Percentiles rank a stretch among this genome's conserved stretches.
phyloP scores from a whole-genome alignment of 2,888 invertebrate genomes.

The Smittia sp. region DNA sequence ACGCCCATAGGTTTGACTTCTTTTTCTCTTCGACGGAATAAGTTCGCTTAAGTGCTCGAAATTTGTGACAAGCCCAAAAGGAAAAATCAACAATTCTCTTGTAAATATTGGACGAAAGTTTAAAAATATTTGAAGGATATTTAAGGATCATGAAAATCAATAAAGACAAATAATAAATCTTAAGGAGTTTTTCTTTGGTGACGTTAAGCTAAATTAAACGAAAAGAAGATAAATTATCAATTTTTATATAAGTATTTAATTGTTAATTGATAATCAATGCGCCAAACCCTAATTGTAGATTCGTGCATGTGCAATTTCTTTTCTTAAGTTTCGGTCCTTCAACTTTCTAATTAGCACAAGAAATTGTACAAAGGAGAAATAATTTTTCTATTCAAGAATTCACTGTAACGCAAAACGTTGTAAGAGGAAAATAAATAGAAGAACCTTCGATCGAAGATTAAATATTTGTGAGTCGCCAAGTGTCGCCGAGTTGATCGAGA shows the following conservation, averaged over 20 bases:
- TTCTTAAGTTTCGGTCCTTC: background rate
- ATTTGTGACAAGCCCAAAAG: background rate
- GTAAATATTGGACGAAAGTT: background rate
- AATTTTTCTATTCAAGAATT: constrained; percentile 1
- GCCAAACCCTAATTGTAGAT: background rate
- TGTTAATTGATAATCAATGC: constrained; percentile 12
- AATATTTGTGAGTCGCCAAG: constrained; percentile 7
- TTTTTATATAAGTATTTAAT: constrained; percentile 14
- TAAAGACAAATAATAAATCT: constrained; percentile 41
- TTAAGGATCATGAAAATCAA: constrained; percentile 37
- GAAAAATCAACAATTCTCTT: background rate
- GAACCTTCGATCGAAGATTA: background rate
- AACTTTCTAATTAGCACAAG: background rate
- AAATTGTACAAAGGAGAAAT: background rate
- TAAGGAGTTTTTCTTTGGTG: constrained; percentile 24
- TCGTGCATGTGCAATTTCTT: constrained; percentile 11
- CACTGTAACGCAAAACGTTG: background rate
- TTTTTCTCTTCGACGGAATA: background rate
- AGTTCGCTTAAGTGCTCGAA: constrained; percentile 6
- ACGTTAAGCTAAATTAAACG: background rate
- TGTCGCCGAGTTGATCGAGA: too few relatives aligned
- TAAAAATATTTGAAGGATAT: background rate
- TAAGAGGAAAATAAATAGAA: background rate
- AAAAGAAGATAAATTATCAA: constrained; percentile 2
- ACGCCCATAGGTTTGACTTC: background rate